Percentiles rank a stretch among this genome's conserved stretches.
phyloP scores from a whole-genome alignment of 2,113 vertebrate species.

The Mus musculus region GRCm39 chr6:27613001-27613500 shows the following conservation, averaged over 20 bases:
- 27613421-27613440: background rate
- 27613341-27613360: background rate
- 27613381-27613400: background rate
- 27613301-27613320: background rate
- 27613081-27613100: background rate
- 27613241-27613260: background rate
- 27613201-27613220: background rate
- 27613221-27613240: background rate
- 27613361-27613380: background rate
- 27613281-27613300: background rate
- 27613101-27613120: background rate
- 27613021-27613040: background rate
- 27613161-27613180: background rate
- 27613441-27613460: background rate
- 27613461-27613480: background rate
- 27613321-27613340: background rate
- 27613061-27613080: slow-evolving; percentile 10
- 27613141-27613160: background rate
- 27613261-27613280: background rate
- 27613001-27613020: slow-evolving; percentile 9
- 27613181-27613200: background rate
- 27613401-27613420: background rate
- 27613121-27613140: background rate
- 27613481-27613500: background rate
- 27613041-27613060: background rate